Evolutionary conservation across 2,888 invertebrate species (phyloP), one percentile per base, ranked within the genome.

Genomic region (Lysandra bellargus): DNA sequence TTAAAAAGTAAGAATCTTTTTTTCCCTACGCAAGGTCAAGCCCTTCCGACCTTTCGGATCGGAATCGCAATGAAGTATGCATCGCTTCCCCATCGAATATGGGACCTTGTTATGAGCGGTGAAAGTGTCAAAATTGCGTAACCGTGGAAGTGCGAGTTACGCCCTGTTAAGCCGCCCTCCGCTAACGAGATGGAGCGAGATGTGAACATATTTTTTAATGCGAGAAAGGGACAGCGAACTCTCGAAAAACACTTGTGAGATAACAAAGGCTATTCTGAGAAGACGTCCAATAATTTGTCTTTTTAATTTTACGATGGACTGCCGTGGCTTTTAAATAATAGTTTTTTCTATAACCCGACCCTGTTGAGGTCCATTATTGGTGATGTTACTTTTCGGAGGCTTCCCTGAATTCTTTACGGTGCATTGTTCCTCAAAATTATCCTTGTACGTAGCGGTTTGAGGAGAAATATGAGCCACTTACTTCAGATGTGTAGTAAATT

Each of bases 231-330:
- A 88, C 88, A 86, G 87, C 86, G 89, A 92, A 88, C 92, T 92
- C 92, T 94, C 90, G 92, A 93, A 94, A 94, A 94, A 93, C 94
- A 94, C 94, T 94, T 92, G 93, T 92, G 92, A 92, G 92, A 93
- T 94, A 94, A 94, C 94, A 94, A 94, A 94, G 92, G 91, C 91
- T 89, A 87, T 94, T 94, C 94, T 91, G 93, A 92, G 94, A 94
- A 94, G 91, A 93, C 91, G 92, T 93, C 89, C 92, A 92, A 94
- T 94, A 94, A 94, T 94, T 94, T 94, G 94, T 94, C 94, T 93
- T 94, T 94, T 94, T 94, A 94, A 94, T 94, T 94, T 94, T 92
- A 93, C 92, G 88, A 89, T 91, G 91, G 92, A 92, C 92, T 92
- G 92, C 88, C 90, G 91, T 92, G 89, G 92, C 91, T 92, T 91